Evolutionary conservation across 2,797 vertebrate genomes (phyloP), one percentile per base, ranked within the genome.

Genomic region (Momotus momota): DNA sequence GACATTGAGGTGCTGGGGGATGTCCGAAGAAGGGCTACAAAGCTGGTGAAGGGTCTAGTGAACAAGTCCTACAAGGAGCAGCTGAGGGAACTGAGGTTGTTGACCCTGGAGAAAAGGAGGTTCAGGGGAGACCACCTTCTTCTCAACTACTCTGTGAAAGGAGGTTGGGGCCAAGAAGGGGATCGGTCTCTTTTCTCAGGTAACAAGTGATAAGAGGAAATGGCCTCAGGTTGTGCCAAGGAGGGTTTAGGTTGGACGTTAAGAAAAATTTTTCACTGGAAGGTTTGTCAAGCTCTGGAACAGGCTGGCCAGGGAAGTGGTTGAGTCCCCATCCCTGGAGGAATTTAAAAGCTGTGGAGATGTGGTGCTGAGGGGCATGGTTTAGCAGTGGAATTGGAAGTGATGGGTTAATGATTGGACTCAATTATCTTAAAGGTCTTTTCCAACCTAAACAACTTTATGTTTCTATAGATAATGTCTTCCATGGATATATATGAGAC

Each of bases 1-100:
- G 54, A 62, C 11, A 25, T 2, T 1, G 31, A 69, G 19, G 14
- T 16, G 8, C n/a, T 80, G 35, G 22, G 62, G 11, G 0, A 0
- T 10, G 8, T 40, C 48, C 55, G 55, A 3, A 67, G 67, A n/a
- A 43, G 8, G 3, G 17, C 8, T n/a, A 5, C 0, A 1, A 13
- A 31, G n/a, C 2, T 52, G n/a, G 17, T 26, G n/a, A 64, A 3
- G 17, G 16, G 5, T 10, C 25, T 35, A 0, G 51, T 46, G 45
- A 0, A 14, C 15, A 27, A 26, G 14, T 13, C 9, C 2, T 6
- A 0, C 7, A 26, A 62, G 35, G 10, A 58, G 29, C 0, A 0
- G 25, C 7, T 52, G 23, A 31, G 20, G 14, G 33, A 33, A 1
- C 21, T 31, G 40, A 9, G 12, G 3, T 4, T 9, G 20, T 55